Conservation (phyloP, 1,140 invertebrate genomes). For the Habropoda laboriosa region DNA sequence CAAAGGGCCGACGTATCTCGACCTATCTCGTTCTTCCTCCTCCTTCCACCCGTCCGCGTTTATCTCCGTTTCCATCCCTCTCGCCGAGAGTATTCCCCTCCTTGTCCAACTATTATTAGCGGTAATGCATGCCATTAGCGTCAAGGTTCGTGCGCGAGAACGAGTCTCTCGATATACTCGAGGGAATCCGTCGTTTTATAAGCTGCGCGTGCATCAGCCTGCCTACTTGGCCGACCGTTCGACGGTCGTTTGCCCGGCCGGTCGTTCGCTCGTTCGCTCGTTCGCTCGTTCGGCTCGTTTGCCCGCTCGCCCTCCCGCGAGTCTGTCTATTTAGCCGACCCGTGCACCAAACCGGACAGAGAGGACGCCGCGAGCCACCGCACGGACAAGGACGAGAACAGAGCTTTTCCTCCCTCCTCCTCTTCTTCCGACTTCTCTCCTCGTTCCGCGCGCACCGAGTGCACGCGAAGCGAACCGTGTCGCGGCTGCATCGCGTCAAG, state of each 20-base stretch:
- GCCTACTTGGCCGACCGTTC: conserved; percentile 15
- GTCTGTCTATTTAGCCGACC: not conserved
- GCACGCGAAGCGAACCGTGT: conserved; percentile 67
- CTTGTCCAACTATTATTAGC: conserved; percentile 72
- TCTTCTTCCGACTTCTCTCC: not conserved
- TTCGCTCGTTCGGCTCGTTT: not conserved
- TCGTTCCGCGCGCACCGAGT: not conserved
- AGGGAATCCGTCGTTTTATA: conserved; percentile 66
- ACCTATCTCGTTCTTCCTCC: conserved; percentile 52
- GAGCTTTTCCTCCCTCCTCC: not conserved
- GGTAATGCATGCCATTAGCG: conserved; percentile 77
- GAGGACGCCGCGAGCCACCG: no score
- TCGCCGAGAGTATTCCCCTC: not conserved
- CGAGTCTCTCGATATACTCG: conserved; percentile 62
- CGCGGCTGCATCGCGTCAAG: conserved; percentile 50
- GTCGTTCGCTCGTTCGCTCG: not conserved
- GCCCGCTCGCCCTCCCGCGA: conserved; percentile 13
- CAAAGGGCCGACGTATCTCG: conserved; percentile 50
- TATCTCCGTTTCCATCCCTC: conserved; percentile 29
- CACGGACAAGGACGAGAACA: no score
- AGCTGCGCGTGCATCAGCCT: conserved; percentile 40
- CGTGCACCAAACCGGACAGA: not conserved
- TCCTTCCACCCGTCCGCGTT: not conserved
- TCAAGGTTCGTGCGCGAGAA: conserved; percentile 73
- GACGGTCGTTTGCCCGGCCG: not conserved